Evolutionary conservation across 2,797 vertebrate genomes (phyloP).

Genomic region (Intellagama lesueurii): DNA sequence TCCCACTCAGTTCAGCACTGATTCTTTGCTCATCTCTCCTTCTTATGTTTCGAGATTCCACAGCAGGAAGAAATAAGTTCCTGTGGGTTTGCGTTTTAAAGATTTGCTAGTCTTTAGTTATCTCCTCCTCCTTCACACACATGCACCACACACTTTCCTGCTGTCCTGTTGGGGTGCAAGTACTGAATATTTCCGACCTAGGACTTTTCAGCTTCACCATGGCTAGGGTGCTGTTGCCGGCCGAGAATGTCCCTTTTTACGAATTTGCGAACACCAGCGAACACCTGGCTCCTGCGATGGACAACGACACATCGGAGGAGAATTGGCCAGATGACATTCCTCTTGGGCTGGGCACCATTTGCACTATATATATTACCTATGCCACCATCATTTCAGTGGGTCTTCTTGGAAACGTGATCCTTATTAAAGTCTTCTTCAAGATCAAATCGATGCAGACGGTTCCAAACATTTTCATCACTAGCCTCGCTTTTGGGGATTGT

Average conservation of each 20-base stretch:
- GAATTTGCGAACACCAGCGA: slow-evolving; percentile 71
- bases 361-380: slow-evolving; percentile 78
- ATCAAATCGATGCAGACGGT: slow-evolving; percentile 86
- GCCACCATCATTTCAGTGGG: slow-evolving; percentile 83
- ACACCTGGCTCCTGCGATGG: slow-evolving; percentile 56
- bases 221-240: slow-evolving; percentile 67
- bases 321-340: slow-evolving; percentile 71
- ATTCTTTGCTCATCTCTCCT: slow-evolving; percentile 72
- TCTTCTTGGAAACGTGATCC: slow-evolving; percentile 83
- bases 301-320: slow-evolving; percentile 70
- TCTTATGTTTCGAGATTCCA: slow-evolving; percentile 71
- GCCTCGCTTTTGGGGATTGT: slow-evolving; percentile 83
- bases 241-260: slow-evolving; percentile 75
- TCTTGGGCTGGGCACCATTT: slow-evolving; percentile 79
- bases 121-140: slow-evolving; percentile 9
- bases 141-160: neutral
- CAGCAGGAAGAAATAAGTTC: slow-evolving; percentile 63
- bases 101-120: too few relatives aligned
- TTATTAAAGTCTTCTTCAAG: slow-evolving; percentile 87
- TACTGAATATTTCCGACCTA: slow-evolving; percentile 28
- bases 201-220: slow-evolving; percentile 69
- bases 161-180: slow-evolving; percentile 29
- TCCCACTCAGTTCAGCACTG: slow-evolving; percentile 76
- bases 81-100: slow-evolving; percentile 39
- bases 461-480: slow-evolving; percentile 86